Evolutionary conservation across 2,113 vertebrate genomes (phyloP).

Genomic region (Apodemus speciosus): DNA sequence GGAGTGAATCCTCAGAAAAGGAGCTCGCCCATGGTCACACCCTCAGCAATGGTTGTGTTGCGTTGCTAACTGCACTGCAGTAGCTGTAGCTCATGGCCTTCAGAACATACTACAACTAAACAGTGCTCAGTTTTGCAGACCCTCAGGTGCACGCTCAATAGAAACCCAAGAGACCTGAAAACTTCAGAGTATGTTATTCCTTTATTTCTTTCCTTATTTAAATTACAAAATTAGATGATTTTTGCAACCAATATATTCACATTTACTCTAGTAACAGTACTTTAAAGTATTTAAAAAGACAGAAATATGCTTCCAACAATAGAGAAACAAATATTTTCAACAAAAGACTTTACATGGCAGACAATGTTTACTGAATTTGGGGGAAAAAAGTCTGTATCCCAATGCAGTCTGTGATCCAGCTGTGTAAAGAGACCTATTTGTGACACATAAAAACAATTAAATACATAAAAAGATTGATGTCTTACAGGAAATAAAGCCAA

Average conservation of each 20-base stretch:
- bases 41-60: conserved; percentile 81
- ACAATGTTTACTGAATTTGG: background rate
- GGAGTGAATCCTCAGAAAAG: conserved; percentile 81
- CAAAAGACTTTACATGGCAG: background rate
- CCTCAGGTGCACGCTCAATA: background rate
- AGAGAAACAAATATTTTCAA: background rate
- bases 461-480: background rate
- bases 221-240: background rate
- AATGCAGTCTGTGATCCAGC: background rate
- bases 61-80: conserved; percentile 61
- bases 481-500: background rate
- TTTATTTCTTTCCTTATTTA: background rate
- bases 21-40: conserved; percentile 62
- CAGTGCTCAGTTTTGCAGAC: conserved; percentile 37
- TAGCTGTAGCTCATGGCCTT: background rate
- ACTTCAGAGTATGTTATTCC: background rate
- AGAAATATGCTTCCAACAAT: background rate
- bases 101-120: background rate
- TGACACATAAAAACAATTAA: background rate
- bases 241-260: background rate
- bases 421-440: conserved; percentile 17
- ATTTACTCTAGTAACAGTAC: background rate
- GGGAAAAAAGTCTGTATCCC: background rate
- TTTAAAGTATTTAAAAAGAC: background rate
- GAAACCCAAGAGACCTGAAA: background rate